Evolutionary conservation across 2,113 vertebrate genomes (phyloP).

Genomic region (Sula dactylatra): DNA sequence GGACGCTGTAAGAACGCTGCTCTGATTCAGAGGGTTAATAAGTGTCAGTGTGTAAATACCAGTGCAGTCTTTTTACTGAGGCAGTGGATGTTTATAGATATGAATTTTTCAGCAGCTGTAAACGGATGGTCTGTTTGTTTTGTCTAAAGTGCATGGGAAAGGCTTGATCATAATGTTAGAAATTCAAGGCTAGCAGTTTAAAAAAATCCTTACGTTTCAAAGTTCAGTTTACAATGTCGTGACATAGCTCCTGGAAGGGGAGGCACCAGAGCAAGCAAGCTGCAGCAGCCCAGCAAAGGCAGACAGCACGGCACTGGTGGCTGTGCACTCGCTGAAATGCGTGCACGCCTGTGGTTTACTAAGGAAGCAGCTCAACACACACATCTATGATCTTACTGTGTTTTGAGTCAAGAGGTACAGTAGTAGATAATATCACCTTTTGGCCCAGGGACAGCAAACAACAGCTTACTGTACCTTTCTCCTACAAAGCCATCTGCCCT

Average conservation of each 20-base stretch:
- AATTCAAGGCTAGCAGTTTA: background rate
- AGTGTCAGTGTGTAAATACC: background rate
- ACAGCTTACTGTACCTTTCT: background rate
- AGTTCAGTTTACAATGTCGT: background rate
- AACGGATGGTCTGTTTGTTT: slow-evolving; percentile 19
- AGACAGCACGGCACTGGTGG: background rate
- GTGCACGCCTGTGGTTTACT: background rate
- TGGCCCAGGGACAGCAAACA: background rate
- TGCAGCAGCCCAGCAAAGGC: background rate
- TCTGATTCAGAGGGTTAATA: slow-evolving; percentile 1
- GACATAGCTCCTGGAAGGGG: background rate
- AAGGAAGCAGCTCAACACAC: background rate
- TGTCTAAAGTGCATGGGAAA: slow-evolving; percentile 31
- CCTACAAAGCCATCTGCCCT: background rate
- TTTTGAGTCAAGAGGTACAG: background rate
- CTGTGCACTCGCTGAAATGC: background rate
- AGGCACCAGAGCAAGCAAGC: background rate
- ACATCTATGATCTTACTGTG: background rate
- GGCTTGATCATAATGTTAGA: background rate
- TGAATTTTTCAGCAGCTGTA: slow-evolving; percentile 39
- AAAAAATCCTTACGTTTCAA: background rate
- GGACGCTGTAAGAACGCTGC: background rate
- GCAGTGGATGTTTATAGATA: background rate
- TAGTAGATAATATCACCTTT: background rate
- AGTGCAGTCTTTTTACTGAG: background rate